A percentile compares a stretch with the other conserved stretches of the same genome.
phyloP scores from a whole-genome alignment of 2,888 invertebrate genomes.

The Hyalella azteca region DNA sequence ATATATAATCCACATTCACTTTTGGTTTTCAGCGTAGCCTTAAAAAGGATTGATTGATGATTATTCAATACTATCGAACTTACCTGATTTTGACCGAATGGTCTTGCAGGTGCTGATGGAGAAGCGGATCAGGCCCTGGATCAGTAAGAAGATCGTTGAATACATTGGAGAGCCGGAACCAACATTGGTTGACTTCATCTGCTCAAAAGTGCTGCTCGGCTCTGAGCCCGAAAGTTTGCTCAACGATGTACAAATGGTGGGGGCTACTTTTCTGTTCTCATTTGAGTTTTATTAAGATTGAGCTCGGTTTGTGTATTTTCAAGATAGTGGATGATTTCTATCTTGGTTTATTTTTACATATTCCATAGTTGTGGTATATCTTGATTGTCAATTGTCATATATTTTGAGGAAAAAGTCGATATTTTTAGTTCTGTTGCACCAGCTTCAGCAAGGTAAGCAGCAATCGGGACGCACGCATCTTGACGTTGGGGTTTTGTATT shows the following conservation, averaged over 20 bases:
- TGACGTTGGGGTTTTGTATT: too few relatives aligned
- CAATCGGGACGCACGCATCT: too few relatives aligned
- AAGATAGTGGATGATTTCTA: too few relatives aligned
- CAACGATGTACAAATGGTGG: conserved; percentile 98
- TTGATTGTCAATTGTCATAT: too few relatives aligned
- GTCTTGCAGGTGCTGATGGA: conserved; percentile 78
- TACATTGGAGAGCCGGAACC: conserved; percentile 99
- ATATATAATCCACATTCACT: not conserved
- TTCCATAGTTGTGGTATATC: too few relatives aligned
- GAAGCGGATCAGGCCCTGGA: conserved; percentile 97
- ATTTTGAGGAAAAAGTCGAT: too few relatives aligned
- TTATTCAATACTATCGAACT: too few relatives aligned
- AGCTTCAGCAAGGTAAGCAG: too few relatives aligned
- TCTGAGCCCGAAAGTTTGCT: conserved; percentile 92
- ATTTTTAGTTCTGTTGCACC: too few relatives aligned
- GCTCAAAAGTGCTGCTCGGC: conserved; percentile 94
- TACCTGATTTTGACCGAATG: not conserved
- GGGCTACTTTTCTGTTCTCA: not conserved
- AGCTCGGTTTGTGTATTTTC: not conserved
- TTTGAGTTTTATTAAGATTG: not conserved
- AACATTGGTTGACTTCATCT: conserved; percentile 98
- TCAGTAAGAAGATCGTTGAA: conserved; percentile 99
- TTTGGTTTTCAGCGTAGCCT: too few relatives aligned
- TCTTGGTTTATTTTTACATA: too few relatives aligned
- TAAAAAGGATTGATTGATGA: not conserved